Percentiles rank a stretch among this genome's conserved stretches.
Evolutionary conservation across 2,113 vertebrate genomes (phyloP).

Genomic region (Hystrix brachyura): DNA sequence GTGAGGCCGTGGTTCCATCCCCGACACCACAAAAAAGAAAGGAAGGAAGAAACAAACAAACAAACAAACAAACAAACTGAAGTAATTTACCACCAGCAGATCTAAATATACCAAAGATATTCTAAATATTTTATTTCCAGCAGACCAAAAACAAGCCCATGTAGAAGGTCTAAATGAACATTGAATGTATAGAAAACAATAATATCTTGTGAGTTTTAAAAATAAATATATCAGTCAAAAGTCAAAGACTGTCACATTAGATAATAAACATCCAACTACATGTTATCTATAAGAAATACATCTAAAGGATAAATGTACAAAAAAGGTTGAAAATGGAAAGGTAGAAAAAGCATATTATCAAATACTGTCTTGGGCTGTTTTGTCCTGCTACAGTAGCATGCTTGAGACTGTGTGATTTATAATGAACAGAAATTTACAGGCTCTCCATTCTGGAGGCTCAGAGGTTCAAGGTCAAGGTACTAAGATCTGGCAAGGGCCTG

Average conservation of each 20-base stretch:
- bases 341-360: not conserved
- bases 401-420: not conserved
- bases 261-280: constrained; percentile 29
- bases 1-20: not conserved
- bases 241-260: constrained; percentile 23
- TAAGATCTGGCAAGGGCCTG: not conserved
- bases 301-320: constrained; percentile 14
- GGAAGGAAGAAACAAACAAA: too few relatives aligned
- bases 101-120: constrained; percentile 41
- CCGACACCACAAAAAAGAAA: not conserved
- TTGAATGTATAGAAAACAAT: not conserved
- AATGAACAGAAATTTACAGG: not conserved
- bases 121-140: constrained; percentile 41
- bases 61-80: not conserved
- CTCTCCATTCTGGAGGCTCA: not conserved
- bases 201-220: constrained; percentile 4
- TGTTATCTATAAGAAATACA: constrained; percentile 16
- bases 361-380: not conserved
- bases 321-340: not conserved
- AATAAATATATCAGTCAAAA: constrained; percentile 58
- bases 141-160: not conserved
- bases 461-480: not conserved
- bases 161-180: not conserved
- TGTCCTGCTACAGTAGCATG: not conserved
- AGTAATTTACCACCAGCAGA: not conserved